A percentile compares a stretch with the other conserved stretches of the same genome.
phyloP scores from a whole-genome alignment of 2,113 vertebrate genomes.

The Pyxicephalus adspersus region DNA sequence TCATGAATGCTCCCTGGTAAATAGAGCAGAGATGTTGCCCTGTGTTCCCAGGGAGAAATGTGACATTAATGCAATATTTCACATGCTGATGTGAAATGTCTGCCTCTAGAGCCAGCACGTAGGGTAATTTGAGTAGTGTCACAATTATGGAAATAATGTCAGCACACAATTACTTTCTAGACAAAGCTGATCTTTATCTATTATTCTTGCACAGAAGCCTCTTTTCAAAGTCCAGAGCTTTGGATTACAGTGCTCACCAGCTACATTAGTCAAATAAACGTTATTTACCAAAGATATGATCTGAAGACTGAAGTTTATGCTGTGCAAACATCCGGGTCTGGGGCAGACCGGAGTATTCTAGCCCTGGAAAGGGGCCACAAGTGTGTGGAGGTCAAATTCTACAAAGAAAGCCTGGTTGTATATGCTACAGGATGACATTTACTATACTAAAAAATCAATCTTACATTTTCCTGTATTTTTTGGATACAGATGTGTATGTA shows the following conservation, averaged over 20 bases:
- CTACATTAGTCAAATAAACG: constrained; percentile 43
- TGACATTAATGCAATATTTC: constrained; percentile 4
- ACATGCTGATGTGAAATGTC: neutral
- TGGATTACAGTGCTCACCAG: constrained; percentile 17
- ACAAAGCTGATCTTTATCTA: constrained; percentile 46
- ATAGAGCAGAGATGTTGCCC: neutral
- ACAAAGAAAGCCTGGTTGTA: too few relatives aligned
- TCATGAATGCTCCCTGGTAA: neutral
- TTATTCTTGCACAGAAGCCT: constrained; percentile 34
- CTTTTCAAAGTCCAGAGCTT: constrained; percentile 12
- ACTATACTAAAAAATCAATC: too few relatives aligned
- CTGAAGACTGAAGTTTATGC: constrained; percentile 27
- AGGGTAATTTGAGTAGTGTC: constrained; percentile 24
- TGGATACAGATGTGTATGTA: too few relatives aligned
- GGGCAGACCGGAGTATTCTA: neutral
- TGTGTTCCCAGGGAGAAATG: neutral
- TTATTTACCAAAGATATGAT: constrained; percentile 41
- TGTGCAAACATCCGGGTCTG: constrained; percentile 36
- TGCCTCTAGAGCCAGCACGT: neutral
- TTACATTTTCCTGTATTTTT: too few relatives aligned
- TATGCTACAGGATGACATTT: too few relatives aligned
- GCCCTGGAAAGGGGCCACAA: neutral
- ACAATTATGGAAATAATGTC: constrained; percentile 41
- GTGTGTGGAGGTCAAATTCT: neutral
- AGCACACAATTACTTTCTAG: constrained; percentile 36